phyloP scores from a whole-genome alignment of 2,113 vertebrate genomes.

The Rhadina sibilatrix region DNA sequence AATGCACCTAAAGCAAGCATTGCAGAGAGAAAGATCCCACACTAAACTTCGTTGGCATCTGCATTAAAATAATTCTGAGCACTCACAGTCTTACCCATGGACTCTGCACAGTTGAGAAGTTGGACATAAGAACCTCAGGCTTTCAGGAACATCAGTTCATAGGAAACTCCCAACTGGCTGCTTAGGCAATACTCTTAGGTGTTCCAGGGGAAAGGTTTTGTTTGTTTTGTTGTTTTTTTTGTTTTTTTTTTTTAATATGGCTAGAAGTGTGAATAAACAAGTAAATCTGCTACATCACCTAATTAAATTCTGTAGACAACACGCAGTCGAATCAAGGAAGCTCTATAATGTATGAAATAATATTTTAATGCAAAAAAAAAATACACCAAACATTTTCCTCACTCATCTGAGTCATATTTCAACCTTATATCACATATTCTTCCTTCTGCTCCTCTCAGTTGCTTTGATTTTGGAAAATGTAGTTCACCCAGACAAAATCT shows the following conservation, averaged over 20 bases:
- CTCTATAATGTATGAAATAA: neutral
- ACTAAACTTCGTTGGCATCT: neutral
- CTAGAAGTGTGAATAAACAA: neutral
- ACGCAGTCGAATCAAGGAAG: neutral
- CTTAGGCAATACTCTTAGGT: neutral
- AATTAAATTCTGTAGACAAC: neutral
- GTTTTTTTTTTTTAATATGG: neutral
- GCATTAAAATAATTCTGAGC: neutral
- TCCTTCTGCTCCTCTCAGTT: neutral
- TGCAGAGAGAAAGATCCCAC: neutral
- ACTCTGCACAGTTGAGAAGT: neutral
- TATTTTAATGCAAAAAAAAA: neutral
- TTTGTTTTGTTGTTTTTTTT: neutral
- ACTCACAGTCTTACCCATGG: rapidly evolving
- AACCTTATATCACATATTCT: neutral
- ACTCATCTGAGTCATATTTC: neutral
- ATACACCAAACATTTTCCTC: neutral
- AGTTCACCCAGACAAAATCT: neutral
- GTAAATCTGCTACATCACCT: neutral
- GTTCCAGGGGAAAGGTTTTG: neutral
- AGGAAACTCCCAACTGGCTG: neutral
- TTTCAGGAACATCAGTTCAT: neutral
- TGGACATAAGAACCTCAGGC: neutral
- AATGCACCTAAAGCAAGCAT: neutral
- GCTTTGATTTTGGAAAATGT: neutral